Evolutionary conservation across 2,888 invertebrate species (phyloP), one percentile per base, ranked within the genome.

Genomic region (Apamea monoglypha): DNA sequence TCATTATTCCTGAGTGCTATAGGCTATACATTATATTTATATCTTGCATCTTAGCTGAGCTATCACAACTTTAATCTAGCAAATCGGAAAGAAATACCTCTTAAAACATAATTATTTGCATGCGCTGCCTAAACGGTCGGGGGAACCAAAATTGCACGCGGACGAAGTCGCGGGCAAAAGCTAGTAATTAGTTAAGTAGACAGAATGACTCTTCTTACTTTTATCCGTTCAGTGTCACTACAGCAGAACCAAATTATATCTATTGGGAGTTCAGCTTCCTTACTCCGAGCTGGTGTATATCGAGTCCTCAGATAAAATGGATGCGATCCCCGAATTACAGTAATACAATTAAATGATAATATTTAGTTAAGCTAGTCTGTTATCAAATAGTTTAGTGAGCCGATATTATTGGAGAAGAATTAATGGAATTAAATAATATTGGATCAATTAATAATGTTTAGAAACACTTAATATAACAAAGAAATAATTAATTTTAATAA

Each of bases 301-400:
- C 69, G 50, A 81, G 68, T 64, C 72, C 8, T 47, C 8, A 79
- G 77, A 82, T 83, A 84, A 81, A 83, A 82, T 56, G 25, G 68
- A 74, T 74, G 73, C 8, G 72, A n/a, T 64, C 64, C 73, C 67
- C 12, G 61, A 84, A 84, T 83, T 80, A 61, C 77, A 69, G 75
- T 81, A 80, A 76, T 69, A 81, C 59, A 80, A 80, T 85, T 87
- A 67, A 74, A 81, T 76, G 64, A 50, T 73, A 75, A 81, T 76
- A 82, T 81, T 80, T 81, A 69, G 29, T 56, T 77, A 47, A 73
- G 25, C 44, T n/a, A 32, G 29, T 44, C 36, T 56, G 63, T 16
- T 75, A 44, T 63, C n/a, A 67, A 67, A 66, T 66, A 76, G 32
- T 66, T 80, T 16, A 47, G 7, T 32, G 10, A 40, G 16, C 16